phyloP scores from a whole-genome alignment of 2,113 vertebrate species.

The Equus przewalskii region DNA sequence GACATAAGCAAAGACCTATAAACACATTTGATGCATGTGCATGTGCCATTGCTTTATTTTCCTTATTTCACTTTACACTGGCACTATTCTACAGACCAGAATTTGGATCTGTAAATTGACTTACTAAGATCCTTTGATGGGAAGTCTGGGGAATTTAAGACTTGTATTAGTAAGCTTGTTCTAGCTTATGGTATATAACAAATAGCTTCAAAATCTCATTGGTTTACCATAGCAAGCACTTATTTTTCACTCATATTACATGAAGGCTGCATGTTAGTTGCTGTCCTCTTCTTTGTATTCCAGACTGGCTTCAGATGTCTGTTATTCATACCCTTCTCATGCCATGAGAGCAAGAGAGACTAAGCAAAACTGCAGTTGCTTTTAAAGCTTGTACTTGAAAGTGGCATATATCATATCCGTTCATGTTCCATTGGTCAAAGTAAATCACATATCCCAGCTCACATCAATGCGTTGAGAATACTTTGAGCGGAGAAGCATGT shows the following conservation, averaged over 20 bases:
- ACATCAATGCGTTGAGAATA: background rate
- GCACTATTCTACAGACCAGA: background rate
- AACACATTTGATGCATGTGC: background rate
- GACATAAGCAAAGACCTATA: background rate
- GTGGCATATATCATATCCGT: background rate
- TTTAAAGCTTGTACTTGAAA: background rate
- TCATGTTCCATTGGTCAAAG: background rate
- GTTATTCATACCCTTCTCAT: background rate
- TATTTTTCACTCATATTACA: background rate
- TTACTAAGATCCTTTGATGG: constrained; percentile 9
- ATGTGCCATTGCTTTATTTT: background rate
- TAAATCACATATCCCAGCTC: background rate
- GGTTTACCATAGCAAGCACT: background rate
- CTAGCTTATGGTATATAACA: background rate
- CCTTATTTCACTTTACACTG: background rate
- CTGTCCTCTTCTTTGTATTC: background rate
- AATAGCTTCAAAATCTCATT: background rate
- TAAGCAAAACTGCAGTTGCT: background rate
- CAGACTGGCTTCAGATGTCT: background rate
- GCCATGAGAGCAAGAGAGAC: background rate
- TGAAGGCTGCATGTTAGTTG: background rate
- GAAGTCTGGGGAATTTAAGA: background rate
- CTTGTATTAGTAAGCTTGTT: background rate
- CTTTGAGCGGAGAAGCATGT: background rate
- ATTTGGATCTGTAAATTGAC: background rate